Evolutionary conservation across 2,888 invertebrate species (phyloP).

Genomic region (Caenorhabditis panamensis): DNA sequence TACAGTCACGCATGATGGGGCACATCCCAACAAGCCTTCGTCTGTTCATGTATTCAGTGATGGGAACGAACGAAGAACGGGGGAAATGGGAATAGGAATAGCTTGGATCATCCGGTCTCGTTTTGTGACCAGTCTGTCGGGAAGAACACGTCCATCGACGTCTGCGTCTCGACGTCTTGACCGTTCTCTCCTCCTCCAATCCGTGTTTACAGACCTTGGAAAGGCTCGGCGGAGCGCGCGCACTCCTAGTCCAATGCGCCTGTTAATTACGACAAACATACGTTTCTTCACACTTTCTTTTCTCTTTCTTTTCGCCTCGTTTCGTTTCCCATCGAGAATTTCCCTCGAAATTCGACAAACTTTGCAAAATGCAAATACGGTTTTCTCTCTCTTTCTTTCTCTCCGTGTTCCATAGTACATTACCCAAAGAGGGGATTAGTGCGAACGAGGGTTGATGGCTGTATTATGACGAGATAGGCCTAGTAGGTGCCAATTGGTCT

Average conservation of each 20-base stretch:
- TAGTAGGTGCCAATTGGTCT: conserved; percentile 27
- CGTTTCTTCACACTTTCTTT: conserved; percentile 60
- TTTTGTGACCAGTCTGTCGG: conserved; percentile 36
- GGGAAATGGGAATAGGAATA: background rate
- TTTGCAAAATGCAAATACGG: conserved; percentile 40
- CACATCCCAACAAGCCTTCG: no score
- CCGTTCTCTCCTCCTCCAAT: conserved; percentile 40
- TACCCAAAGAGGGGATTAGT: conserved; percentile 20
- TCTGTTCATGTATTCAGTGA: conserved; percentile 49
- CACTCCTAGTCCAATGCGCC: conserved; percentile 39
- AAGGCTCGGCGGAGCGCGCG: conserved; percentile 49
- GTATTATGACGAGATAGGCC: background rate
- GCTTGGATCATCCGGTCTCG: conserved; percentile 18
- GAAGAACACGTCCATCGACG: conserved; percentile 24
- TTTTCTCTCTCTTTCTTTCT: conserved; percentile 5
- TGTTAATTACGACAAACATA: conserved; percentile 62
- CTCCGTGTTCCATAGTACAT: no score
- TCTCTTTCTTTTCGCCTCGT: conserved; percentile 16
- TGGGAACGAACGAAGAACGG: conserved; percentile 2
- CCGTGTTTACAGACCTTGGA: conserved; percentile 56
- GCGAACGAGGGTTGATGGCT: background rate
- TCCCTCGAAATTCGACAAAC: conserved; percentile 14
- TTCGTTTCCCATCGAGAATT: background rate
- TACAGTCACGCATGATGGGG: conserved; percentile 31
- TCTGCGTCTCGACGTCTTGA: conserved; percentile 35